Evolutionary conservation across 2,113 vertebrate species (phyloP), one percentile per base, ranked within the genome.

Genomic region (Brachypteracias leptosomus): DNA sequence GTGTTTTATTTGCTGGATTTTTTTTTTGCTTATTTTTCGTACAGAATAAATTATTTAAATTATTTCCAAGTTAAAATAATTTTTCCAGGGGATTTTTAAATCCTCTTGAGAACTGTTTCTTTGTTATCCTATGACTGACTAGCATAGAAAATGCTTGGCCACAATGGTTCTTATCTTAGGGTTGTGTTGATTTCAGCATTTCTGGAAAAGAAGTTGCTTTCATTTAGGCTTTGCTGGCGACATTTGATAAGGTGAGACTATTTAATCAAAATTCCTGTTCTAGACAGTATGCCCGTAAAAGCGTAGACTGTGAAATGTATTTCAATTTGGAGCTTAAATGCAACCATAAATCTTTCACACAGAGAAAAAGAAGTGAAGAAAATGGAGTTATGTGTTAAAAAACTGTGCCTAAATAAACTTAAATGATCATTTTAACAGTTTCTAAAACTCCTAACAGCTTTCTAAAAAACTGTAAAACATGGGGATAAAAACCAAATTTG

Each of bases 21-120:
- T 76, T 76, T 51, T 57, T 94, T 74, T n/a, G 7, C 66, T 76
- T 90, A 59, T 96, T 97, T 98, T 95, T 95, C 38, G 47, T 95
- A 80, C 62, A 86, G 55, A 97, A 79, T 98, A 97, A 97, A 98
- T 98, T 98, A 98, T 97, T 98, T 98, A 97, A 98, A 98, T 98
- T 97, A 98, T 98, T 98, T 97, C 82, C 74, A 88, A 93, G 94
- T 85, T 63, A 91, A 92, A 94, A 78, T 95, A 94, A 96, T 96
- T 96, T 97, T 97, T 97, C 59, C 51, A n/a, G 63, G 54, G 95
- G 94, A 96, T 97, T 98, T 95, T 97, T 72, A 95, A 93, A 63
- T 92, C 54, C 36, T 91, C 86, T 71, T 80, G 66, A 70, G 40
- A 75, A 76, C 87, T 93, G 25, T 57, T 26, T 96, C 92, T 93